A percentile compares a stretch with the other conserved stretches of the same genome.
These are phyloP conservation scores for Harpagus bidentatus DNA, from an alignment of 2,113 vertebrate genomes.

Conservation along the genomic window DNA sequence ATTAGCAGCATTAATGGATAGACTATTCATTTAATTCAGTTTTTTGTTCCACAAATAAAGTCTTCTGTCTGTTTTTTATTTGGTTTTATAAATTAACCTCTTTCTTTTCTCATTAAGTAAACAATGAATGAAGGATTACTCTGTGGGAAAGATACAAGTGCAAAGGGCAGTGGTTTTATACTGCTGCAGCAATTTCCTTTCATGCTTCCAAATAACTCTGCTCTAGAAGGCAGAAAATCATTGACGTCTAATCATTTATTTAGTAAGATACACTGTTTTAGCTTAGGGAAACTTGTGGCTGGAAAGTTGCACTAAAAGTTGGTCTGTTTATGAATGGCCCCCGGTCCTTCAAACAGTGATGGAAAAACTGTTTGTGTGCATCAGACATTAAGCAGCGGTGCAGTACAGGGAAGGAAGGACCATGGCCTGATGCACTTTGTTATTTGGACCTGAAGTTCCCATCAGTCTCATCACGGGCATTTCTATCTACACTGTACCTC, in stretches of 20 bases:
- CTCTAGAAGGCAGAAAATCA: conserved; percentile 60
- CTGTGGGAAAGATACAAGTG: conserved; percentile 13
- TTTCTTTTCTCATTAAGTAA: conserved; percentile 63
- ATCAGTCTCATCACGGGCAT: background rate
- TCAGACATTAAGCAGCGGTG: background rate
- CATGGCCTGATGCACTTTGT: background rate
- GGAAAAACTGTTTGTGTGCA: background rate
- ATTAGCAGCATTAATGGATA: conserved; percentile 36
- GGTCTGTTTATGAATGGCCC: background rate
- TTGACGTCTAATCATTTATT: conserved; percentile 62
- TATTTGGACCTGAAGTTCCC: background rate
- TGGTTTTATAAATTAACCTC: conserved; percentile 61
- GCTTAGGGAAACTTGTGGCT: conserved; percentile 47
- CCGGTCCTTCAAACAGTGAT: accelerated
- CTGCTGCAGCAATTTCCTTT: conserved; percentile 38
- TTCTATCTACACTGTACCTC: background rate
- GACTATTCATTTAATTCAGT: conserved; percentile 23
- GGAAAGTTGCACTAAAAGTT: conserved; percentile 30
- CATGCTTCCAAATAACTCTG: conserved; percentile 39
- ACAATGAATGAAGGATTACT: conserved; percentile 56
- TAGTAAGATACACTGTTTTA: conserved; percentile 46
- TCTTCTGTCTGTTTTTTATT: conserved; percentile 35
- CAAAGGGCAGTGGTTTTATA: conserved; percentile 54
- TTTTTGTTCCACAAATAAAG: conserved; percentile 59
- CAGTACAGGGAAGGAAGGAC: background rate